Evolutionary conservation across 1,140 invertebrate species (phyloP), one percentile per base, ranked within the genome.

Genomic region (Drosophila pseudoananassae): DNA sequence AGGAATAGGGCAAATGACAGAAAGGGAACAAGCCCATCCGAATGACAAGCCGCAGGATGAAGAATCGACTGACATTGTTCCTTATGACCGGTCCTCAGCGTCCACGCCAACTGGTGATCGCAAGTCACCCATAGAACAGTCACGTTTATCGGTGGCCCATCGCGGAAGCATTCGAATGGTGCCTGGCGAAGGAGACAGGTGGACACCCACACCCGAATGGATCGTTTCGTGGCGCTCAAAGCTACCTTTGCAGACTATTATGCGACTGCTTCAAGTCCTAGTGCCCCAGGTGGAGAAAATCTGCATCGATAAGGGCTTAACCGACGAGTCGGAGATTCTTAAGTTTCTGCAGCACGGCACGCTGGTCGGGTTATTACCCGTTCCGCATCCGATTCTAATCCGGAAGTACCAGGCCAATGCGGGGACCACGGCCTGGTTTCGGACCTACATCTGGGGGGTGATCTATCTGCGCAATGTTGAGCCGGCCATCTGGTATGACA

Each of bases 261-360:
- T 99, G 98, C 94, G 99, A 78, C 94, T 99, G 80, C 93, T 99
- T 43, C 99, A 99, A 93, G 99, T 99, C 10, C 93, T 99, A 1
- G 99, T 99, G 47, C 99, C 99, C 49, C 99, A 99, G 94, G 99
- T 99, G 8, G 99, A 99, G 93, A 99, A 99, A 93, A 99, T 99
- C 79, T 99, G 99, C 92, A 99, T 99, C 89, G 99, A 99, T 92
- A 99, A 99, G 91, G 98, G 98, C n/a, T 92, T 99, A 66, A 99
- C 98, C 5, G 99, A 99, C 93, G 99, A 99, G 93, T 99, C 97
- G 92, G 99, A 99, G 93, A 99, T 99, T 92, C 93, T 99, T 9
- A 99, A 99, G 91, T 99, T 99, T 93, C 94, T 99, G 12, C 99
- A 99, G 93, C 98, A 99, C 93, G 99, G 99, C 53, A 99, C 99